Conservation (phyloP, 2,888 invertebrate species). For the Anorthoa munda region DNA sequence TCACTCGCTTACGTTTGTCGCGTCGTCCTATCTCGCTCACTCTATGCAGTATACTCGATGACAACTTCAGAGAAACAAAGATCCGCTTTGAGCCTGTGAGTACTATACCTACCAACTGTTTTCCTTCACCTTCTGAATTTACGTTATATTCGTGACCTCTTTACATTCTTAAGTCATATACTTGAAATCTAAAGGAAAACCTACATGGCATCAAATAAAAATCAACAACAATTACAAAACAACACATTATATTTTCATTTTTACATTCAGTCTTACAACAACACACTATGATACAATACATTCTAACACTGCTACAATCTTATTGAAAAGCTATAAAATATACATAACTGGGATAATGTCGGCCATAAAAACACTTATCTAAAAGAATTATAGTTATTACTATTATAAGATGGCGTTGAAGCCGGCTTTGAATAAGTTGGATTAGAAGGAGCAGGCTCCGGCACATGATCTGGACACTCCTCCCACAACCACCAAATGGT, state of each 20-base stretch:
- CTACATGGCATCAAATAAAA: constrained; percentile 34
- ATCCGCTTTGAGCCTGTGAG: no score
- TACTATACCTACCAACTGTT: neutral
- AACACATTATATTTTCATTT: constrained; percentile 29
- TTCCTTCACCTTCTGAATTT: neutral
- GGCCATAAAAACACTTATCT: constrained; percentile 62
- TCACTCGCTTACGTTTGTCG: no score
- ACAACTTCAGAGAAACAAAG: no score
- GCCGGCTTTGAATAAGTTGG: constrained; percentile 70
- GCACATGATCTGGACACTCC: constrained; percentile 77
- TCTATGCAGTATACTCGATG: no score
- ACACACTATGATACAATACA: constrained; percentile 41
- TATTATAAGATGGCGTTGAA: constrained; percentile 57
- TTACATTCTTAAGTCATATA: no score
- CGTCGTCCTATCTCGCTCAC: no score
- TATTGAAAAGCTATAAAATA: constrained; percentile 53
- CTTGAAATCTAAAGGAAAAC: neutral
- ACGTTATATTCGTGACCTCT: neutral
- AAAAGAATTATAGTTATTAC: constrained; percentile 73
- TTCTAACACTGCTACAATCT: constrained; percentile 43
- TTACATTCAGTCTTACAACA: constrained; percentile 64
- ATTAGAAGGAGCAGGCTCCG: constrained; percentile 49
- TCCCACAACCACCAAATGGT: constrained; percentile 90
- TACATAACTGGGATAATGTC: constrained; percentile 64
- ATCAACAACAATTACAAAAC: constrained; percentile 36